phyloP scores from a whole-genome alignment of 1,140 invertebrate species.

The Uloborus diversus region DNA sequence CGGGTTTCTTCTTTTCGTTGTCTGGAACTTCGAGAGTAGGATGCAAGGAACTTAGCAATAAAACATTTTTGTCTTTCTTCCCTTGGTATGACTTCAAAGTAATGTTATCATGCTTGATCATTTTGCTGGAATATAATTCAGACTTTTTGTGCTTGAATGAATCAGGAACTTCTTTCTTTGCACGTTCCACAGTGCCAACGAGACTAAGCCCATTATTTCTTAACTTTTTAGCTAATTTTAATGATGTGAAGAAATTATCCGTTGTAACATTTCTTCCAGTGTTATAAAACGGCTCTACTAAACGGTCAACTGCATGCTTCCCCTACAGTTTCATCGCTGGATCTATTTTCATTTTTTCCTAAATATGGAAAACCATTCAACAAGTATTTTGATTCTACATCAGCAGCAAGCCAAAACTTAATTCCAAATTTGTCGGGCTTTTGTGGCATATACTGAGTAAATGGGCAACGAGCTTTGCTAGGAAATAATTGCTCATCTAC shows the following conservation, averaged over 20 bases:
- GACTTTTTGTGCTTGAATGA: not conserved
- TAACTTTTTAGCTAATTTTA: conserved; percentile 23
- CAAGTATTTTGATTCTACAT: conserved; percentile 50
- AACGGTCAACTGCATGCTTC: conserved; percentile 7
- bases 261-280: too few species aligned
- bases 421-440: conserved; percentile 56
- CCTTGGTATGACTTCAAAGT: too few species aligned
- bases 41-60: too few species aligned
- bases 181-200: too few species aligned
- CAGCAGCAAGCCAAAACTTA: conserved; percentile 27
- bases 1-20: too few species aligned
- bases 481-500: conserved; percentile 50
- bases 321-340: not conserved
- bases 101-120: too few species aligned
- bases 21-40: conserved; percentile 5
- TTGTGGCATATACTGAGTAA: conserved; percentile 51
- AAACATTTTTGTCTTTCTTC: too few species aligned
- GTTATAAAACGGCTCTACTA: not conserved
- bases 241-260: conserved; percentile 41
- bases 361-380: conserved; percentile 47
- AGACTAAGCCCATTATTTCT: too few species aligned
- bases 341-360: conserved; percentile 32
- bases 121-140: too few species aligned
- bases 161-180: conserved; percentile 30
- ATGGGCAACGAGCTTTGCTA: conserved; percentile 28